A percentile compares a stretch with the other conserved stretches of the same genome.
Evolutionary conservation across 1,140 invertebrate genomes (phyloP).

Genomic region (Lepidurus packardi): DNA sequence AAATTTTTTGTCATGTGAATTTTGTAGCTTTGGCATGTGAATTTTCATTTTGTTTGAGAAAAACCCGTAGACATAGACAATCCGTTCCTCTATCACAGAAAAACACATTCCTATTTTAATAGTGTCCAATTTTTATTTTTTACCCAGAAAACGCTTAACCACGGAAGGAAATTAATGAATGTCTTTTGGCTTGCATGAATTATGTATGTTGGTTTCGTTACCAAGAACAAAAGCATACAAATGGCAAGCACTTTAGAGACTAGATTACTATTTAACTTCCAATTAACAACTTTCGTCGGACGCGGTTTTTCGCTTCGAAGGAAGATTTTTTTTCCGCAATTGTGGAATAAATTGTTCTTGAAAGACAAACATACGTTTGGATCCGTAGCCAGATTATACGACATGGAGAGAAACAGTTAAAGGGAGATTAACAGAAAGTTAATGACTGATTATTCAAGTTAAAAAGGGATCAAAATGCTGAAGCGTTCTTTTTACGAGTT

Average conservation of each 20-base stretch:
- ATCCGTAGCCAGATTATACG: neutral
- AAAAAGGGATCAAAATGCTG: neutral
- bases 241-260: neutral
- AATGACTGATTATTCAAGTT: neutral
- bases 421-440: neutral
- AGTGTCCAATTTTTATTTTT: neutral
- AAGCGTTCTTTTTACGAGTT: neutral
- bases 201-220: neutral
- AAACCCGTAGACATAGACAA: neutral
- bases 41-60: neutral
- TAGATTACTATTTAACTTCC: slow-evolving; percentile 11
- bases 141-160: neutral
- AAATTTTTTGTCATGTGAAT: neutral
- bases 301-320: neutral
- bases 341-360: neutral
- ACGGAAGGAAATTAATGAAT: neutral
- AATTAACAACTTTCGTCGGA: neutral
- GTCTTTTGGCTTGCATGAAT: neutral
- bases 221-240: neutral
- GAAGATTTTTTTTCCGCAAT: neutral
- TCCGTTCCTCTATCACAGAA: neutral
- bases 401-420: neutral
- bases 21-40: neutral
- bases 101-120: slow-evolving; percentile 10
- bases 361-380: slow-evolving; percentile 4